Percentiles rank a stretch among this genome's conserved stretches.
These are phyloP conservation scores for Parotocinclus haroldoi DNA, from an alignment of 2,797 vertebrate species.

Conservation along the genomic window DNA sequence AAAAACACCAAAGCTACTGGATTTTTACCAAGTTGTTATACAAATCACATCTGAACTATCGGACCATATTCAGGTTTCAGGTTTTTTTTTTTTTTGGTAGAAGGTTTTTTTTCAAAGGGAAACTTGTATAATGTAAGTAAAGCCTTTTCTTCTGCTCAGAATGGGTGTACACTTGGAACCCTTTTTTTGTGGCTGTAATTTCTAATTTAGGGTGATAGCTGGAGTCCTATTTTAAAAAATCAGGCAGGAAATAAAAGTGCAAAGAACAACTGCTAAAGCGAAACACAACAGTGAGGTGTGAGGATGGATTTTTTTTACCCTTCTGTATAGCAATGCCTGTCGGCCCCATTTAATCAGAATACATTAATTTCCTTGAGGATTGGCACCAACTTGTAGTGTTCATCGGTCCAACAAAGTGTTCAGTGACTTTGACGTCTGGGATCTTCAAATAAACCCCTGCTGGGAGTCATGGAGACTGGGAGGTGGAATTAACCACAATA, in stretches of 20 bases:
- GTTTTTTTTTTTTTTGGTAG: no score
- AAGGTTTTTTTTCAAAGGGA: no score
- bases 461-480: slow-evolving; percentile 95
- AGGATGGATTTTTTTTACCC: slow-evolving; percentile 43
- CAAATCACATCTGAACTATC: no score
- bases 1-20: no score
- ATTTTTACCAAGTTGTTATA: no score
- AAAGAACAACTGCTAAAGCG: slow-evolving; percentile 31
- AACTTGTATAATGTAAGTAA: no score
- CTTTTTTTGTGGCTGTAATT: no score
- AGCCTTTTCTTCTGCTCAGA: no score
- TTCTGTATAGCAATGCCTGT: slow-evolving; percentile 38
- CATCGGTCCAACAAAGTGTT: slow-evolving; percentile 81
- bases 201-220: background rate
- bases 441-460: slow-evolving; percentile 98
- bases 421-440: slow-evolving; percentile 93
- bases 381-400: slow-evolving; percentile 75
- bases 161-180: no score
- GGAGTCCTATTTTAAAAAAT: background rate
- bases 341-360: slow-evolving; percentile 70
- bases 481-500: slow-evolving; percentile 92
- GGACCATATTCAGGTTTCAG: no score
- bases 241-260: slow-evolving; percentile 10
- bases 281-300: slow-evolving; percentile 38
- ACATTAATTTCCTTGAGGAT: slow-evolving; percentile 91